A percentile compares a stretch with the other conserved stretches of the same genome.
Conservation (phyloP, 2,797 vertebrate species). For the Allobates femoralis region DNA sequence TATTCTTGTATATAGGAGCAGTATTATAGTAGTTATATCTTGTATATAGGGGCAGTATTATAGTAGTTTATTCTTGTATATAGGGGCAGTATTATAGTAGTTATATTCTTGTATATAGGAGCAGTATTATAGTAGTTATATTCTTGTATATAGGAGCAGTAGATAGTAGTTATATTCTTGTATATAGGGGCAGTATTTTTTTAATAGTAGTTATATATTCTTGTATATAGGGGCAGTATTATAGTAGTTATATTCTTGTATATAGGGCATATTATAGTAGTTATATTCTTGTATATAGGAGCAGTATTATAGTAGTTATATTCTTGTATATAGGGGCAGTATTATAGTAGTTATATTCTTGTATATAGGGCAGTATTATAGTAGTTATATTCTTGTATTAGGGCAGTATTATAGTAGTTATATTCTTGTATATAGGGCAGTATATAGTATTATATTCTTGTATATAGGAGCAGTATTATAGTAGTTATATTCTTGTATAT, state of each 20-base stretch:
- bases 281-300: neutral
- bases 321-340: conserved; percentile 8
- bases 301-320: conserved; percentile 26
- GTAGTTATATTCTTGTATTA: too few relatives aligned
- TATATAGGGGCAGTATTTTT: conserved; percentile 5
- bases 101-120: conserved; percentile 12
- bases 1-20: conserved; percentile 1
- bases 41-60: too few relatives aligned
- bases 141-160: conserved; percentile 6
- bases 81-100: conserved; percentile 6
- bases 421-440: too few relatives aligned
- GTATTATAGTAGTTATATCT: too few relatives aligned
- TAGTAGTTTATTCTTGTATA: too few relatives aligned
- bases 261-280: conserved; percentile 4
- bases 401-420: too few relatives aligned
- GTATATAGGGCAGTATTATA: too few relatives aligned
- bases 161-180: conserved; percentile 11
- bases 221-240: conserved; percentile 9
- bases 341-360: too few relatives aligned
- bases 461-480: too few relatives aligned
- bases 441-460: too few relatives aligned
- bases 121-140: conserved; percentile 20
- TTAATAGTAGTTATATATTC: too few relatives aligned
- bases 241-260: conserved; percentile 17
- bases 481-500: too few relatives aligned